Base-by-base conservation (phyloP, 2,113 vertebrate species). In the Caranx melampygus region DNA sequence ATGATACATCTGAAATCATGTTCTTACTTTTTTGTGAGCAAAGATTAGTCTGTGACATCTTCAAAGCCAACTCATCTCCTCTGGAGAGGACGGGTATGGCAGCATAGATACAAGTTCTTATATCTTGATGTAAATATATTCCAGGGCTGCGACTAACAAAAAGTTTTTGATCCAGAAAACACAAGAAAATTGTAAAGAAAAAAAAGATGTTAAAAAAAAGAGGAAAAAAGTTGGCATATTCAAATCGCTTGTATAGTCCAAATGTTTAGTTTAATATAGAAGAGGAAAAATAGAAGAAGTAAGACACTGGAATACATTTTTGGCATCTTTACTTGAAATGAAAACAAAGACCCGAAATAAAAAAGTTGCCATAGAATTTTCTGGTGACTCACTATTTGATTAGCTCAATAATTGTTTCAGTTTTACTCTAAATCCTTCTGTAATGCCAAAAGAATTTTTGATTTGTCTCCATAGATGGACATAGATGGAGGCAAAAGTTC, bases 401-500 rank as follows among this genome's bases (percentile, higher is more conserved):
- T 8, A 42, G 11, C 8, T 42, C 40, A 42, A 5, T 37, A 37
- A 37, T 37, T 37, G 37, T 37, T 42, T 42, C 40, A 42, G 10
- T 10, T 51, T 9, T 9, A 20, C 5, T 63, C 5, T 11, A 54
- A 37, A 57, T 54, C 61, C 21, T 37, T n/a, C 44, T 35, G 57
- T 6, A 52, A 59, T 59, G 44, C 34, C 8, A 35, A 14, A 75
- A 66, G 5, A 37, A 70, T 68, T 73, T 33, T 0, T 9, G 16
- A n/a, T 88, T 84, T 84, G 66, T 52, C 10, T 61, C 31, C 9
- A 40, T 44, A n/a, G 57, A 44, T 45, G 64, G 51, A 69, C 63
- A 68, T 31, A 74, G 72, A 68, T 31, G 71, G 72, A 78, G 83
- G 76, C 58, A 78, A 80, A 88, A 69, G 85, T 83, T 84, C 78